Evolutionary conservation across 2,797 vertebrate genomes (phyloP), one percentile per base, ranked within the genome.

Genomic region (Sparidentex hasta): DNA sequence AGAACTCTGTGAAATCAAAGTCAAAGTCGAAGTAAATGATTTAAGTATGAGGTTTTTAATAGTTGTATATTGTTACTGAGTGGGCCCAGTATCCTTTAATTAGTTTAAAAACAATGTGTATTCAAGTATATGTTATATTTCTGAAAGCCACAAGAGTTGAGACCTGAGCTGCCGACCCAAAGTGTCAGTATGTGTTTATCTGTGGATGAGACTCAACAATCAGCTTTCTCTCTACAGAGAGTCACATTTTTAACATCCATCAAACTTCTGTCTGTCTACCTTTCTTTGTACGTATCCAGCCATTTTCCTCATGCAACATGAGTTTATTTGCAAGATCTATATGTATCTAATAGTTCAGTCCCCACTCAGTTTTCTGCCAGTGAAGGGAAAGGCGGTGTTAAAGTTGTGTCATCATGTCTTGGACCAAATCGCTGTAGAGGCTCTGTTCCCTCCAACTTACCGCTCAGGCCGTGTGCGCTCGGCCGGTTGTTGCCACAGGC

Each of bases 401-500:
- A 78, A 71, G 43, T 21, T 72, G 21, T 70, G 55, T 23, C 13
- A 0, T 0, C 62, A 46, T 14, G 23, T 81, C 55, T 23, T 58
- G 29, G 7, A 29, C 13, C 68, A 58, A 50, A 55, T 69, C 43
- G 41, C 52, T 38, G 29, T 48, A 14, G 33, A 4, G 52, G 29
- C 16, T 29, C 4, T 25, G 47, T 25, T 44, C 18, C 46, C 4
- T 48, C 16, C 2, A 68, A 72, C 56, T 72, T 44, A 50, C 76
- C 52, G 3, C 57, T 44, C 50, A 0, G 0, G 3, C n/a, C 13
- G 43, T 50, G 17, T 75, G 55, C 70, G 0, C 65, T 59, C 54
- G 46, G 33, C 47, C 48, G 77, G 54, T 43, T 20, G 33, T 58
- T 21, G 25, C 75, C 33, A 9, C 58, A 4, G 64, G 72, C 51